phyloP scores from a whole-genome alignment of 1,140 invertebrate genomes.

The Drosophila azteca region DNA sequence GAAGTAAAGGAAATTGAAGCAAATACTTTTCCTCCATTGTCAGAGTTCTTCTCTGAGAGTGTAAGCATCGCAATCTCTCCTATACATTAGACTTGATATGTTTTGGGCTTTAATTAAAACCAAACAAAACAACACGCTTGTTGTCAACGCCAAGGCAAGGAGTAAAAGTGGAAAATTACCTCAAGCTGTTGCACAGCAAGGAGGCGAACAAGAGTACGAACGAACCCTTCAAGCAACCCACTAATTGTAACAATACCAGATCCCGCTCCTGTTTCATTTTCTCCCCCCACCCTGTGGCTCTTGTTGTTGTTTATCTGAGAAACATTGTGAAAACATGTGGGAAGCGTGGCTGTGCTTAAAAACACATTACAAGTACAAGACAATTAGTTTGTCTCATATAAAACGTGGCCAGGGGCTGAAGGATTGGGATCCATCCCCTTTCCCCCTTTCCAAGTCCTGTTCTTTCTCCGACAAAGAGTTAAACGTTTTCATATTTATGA shows the following conservation, averaged over 20 bases:
- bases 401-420: neutral
- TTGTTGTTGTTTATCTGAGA: constrained; percentile 62
- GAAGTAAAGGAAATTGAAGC: neutral
- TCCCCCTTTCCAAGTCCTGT: neutral
- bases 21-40: constrained; percentile 5
- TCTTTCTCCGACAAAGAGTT: constrained; percentile 64
- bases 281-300: neutral
- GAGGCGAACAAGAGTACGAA: neutral
- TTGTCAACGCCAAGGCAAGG: constrained; percentile 66
- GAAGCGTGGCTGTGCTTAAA: constrained; percentile 74
- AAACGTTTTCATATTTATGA: constrained; percentile 83
- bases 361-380: constrained; percentile 78
- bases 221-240: constrained; percentile 16
- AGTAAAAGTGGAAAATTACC: constrained; percentile 77
- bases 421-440: too few relatives aligned
- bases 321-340: constrained; percentile 80
- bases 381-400: constrained; percentile 82
- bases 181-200: constrained; percentile 73
- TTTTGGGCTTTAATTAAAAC: constrained; percentile 79
- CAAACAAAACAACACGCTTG: constrained; percentile 70
- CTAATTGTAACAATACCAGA: constrained; percentile 25
- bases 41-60: neutral
- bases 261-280: too few relatives aligned
- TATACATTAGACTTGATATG: constrained; percentile 40
- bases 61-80: neutral